These are phyloP conservation scores for Hoplostethus atlanticus DNA, from an alignment of 2,797 vertebrate species.

Conservation along the genomic window DNA sequence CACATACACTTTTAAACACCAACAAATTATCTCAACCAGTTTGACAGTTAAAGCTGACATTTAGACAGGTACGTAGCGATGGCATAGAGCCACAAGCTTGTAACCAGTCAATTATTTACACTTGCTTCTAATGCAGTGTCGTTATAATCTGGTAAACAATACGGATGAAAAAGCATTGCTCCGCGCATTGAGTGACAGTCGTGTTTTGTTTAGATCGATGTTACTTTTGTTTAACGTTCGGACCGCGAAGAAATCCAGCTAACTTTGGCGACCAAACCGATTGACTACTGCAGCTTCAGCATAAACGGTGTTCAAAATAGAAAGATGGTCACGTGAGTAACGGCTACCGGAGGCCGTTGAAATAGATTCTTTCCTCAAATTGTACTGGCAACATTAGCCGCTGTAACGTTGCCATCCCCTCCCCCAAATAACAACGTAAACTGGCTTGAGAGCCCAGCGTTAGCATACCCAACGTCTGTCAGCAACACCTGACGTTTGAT, in stretches of 20 bases:
- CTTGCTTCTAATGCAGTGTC: neutral
- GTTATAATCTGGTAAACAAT: neutral
- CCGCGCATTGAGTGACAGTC: too few relatives aligned
- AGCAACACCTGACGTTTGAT: constrained; percentile 41
- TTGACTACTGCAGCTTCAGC: neutral
- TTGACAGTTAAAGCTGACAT: neutral
- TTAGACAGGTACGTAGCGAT: too few relatives aligned
- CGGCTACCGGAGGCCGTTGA: constrained; percentile 5
- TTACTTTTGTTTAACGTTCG: neutral
- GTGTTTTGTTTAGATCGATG: neutral
- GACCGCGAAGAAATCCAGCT: neutral
- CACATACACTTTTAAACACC: neutral
- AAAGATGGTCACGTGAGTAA: neutral
- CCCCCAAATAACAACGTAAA: constrained; percentile 46
- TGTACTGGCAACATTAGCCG: constrained; percentile 41
- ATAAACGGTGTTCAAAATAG: constrained; percentile 25
- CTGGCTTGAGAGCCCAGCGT: constrained; percentile 22
- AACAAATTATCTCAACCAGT: neutral
- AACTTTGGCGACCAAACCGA: neutral
- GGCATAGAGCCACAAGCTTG: too few relatives aligned
- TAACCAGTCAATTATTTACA: neutral
- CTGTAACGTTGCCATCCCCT: constrained; percentile 36
- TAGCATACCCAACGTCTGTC: constrained; percentile 43
- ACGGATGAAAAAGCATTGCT: neutral
- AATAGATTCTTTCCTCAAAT: constrained; percentile 11